Base-by-base conservation (phyloP, 2,113 vertebrate genomes). In the Lepus americanus region DNA sequence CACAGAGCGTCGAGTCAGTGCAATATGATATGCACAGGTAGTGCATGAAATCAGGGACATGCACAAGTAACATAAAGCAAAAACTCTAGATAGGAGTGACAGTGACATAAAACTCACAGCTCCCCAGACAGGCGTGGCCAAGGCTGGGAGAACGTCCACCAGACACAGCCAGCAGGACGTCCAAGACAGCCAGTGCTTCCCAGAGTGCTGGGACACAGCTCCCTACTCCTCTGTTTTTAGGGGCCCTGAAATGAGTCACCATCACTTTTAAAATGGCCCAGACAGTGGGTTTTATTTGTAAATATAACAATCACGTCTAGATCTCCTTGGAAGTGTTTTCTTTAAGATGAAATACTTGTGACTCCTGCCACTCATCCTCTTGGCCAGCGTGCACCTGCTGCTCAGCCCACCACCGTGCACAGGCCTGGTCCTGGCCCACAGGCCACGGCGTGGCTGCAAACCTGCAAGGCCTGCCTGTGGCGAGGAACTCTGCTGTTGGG, bases 121-220 rank as follows among this genome's bases (percentile, higher is more conserved):
- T n/a, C 1, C 14, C 67, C 25, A 20, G 22, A 25, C 0, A 2
- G 0, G 20, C 10, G 0, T 0, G 39, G 36, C 17, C 17, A 10
- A 39, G 25, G 3, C 9, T 16, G 33, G 9, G n/a, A 66, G 5
- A 8, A 10, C 27, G 49, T 44, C 44, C 44, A 44, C 44, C 6
- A n/a, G 16, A 53, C n/a, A 59, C 19, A 7, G 29, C 33, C 12
- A 4, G 39, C 27, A 49, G 44, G 44, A 44, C 44, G 44, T 44
- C 44, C 44, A 44, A 44, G 44, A 7, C 44, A 44, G 44, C 6
- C 44, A 44, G 44, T 44, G 44, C 44, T 44, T 44, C 44, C 44
- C 44, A 44, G 44, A 44, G 44, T 44, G 44, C 44, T 44, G 44
- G 44, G 44, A 44, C 25, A 27, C 23, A 66, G 23, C 63, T 27